Evolutionary conservation across 2,797 vertebrate species (phyloP).

Genomic region (Jordanella pulchra): DNA sequence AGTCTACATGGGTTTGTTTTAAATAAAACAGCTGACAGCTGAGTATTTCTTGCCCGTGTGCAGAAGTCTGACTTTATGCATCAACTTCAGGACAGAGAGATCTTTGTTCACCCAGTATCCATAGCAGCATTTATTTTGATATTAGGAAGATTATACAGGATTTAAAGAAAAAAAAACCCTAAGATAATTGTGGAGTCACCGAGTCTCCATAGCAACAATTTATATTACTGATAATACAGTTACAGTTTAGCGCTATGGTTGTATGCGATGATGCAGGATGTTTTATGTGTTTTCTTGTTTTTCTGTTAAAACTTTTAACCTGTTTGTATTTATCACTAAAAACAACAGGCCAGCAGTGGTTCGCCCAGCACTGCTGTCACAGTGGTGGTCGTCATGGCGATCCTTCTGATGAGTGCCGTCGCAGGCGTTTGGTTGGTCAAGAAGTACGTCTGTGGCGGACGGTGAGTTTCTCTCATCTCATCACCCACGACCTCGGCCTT

Average conservation of each 20-base stretch:
- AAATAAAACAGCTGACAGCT: too few relatives aligned
- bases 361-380: conserved; percentile 80
- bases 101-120: not conserved
- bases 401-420: conserved; percentile 80
- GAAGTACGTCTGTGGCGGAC: conserved; percentile 93
- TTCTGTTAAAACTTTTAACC: not conserved
- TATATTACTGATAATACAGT: not conserved
- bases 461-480: conserved; percentile 75
- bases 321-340: conserved; percentile 17
- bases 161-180: not conserved
- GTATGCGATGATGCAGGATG: not conserved
- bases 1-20: too few relatives aligned
- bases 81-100: not conserved
- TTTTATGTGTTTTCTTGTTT: not conserved
- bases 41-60: too few relatives aligned
- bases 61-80: too few relatives aligned
- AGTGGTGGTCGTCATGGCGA: conserved; percentile 82
- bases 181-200: not conserved
- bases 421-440: conserved; percentile 87
- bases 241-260: not conserved
- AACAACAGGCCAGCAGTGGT: conserved; percentile 59
- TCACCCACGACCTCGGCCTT: not conserved
- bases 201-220: too few relatives aligned
- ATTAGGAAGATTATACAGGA: not conserved
- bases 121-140: not conserved